A percentile compares a stretch with the other conserved stretches of the same genome.
Conservation (phyloP, 2,888 invertebrate genomes). For the Graphium colonna region DNA sequence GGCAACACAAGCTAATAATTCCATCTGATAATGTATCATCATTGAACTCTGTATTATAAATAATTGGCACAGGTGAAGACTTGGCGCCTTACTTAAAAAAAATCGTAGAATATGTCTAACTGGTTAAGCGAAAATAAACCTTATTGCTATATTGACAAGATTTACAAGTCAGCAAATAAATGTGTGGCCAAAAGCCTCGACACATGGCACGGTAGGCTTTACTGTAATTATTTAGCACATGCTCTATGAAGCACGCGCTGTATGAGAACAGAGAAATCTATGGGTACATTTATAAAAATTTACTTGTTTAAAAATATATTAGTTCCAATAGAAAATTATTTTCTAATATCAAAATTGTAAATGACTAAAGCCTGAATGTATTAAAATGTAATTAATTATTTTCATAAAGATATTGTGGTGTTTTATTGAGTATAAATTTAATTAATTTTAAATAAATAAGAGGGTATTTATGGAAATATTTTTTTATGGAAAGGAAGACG, state of each 20-base stretch:
- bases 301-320: no score
- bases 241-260: constrained; percentile 45
- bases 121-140: constrained; percentile 24
- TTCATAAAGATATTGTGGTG: no score
- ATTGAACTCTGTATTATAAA: constrained; percentile 41
- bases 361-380: no score
- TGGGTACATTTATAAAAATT: constrained; percentile 17
- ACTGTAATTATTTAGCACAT: constrained; percentile 51
- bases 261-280: constrained; percentile 28
- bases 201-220: constrained; percentile 47
- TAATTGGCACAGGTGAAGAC: constrained; percentile 51
- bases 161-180: constrained; percentile 5
- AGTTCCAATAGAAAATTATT: no score
- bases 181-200: constrained; percentile 29
- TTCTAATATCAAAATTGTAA: no score
- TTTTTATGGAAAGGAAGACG: not conserved
- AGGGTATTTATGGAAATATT: no score
- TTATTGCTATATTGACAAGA: constrained; percentile 30
- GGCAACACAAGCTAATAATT: constrained; percentile 12
- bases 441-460: no score
- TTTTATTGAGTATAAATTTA: no score
- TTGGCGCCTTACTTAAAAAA: constrained; percentile 25
- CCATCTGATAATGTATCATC: constrained; percentile 36
- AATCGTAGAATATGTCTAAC: constrained; percentile 10
- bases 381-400: no score